Base-by-base conservation (phyloP, 2,113 vertebrate species). In the Panthera tigris region DNA sequence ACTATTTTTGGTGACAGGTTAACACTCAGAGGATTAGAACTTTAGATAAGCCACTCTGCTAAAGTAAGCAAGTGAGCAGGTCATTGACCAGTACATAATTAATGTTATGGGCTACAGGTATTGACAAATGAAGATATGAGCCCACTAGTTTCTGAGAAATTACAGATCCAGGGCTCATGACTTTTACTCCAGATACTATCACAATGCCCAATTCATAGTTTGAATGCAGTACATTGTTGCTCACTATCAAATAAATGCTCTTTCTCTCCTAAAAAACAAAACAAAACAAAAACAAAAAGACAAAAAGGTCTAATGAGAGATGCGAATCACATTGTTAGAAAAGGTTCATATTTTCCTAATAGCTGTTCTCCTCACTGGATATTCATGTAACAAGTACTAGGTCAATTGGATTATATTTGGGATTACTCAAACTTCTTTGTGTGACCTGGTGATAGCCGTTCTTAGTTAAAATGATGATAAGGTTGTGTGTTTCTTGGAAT, bases 1-100 rank as follows among this genome's bases (percentile, higher is more conserved):
- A 93, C 25, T 95, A 1, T 93, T 96, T 41, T 48, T 7, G 87
- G 5, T 69, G 65, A 88, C 21, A 96, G 52, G 93, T 69, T 93
- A 95, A n/a, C 19, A 84, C 85, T 74, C 45, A 84, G 63, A 55
- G 71, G 76, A 89, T 27, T 55, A 45, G 29, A 94, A 91, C 19
- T 80, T 90, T 81, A 85, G 45, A 41, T 90, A 93, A 96, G 68
- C 65, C 29, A 80, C 45, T 91, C 5, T 63, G 81, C 31, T 80
- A 63, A 94, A 73, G 14, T n/a, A 95, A 95, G n/a, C 29, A 89
- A 55, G 80, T 82, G 25, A 88, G 69, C 7, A 61, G 21, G 12
- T 68, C 68, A 88, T 48, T 88, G 29, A 93, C 87, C 25, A 66
- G 14, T 61, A 31, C 7, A 48, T 90, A 94, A 89, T 68, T 94